phyloP scores from a whole-genome alignment of 2,888 invertebrate genomes.

The Drosophila paramelanica region DNA sequence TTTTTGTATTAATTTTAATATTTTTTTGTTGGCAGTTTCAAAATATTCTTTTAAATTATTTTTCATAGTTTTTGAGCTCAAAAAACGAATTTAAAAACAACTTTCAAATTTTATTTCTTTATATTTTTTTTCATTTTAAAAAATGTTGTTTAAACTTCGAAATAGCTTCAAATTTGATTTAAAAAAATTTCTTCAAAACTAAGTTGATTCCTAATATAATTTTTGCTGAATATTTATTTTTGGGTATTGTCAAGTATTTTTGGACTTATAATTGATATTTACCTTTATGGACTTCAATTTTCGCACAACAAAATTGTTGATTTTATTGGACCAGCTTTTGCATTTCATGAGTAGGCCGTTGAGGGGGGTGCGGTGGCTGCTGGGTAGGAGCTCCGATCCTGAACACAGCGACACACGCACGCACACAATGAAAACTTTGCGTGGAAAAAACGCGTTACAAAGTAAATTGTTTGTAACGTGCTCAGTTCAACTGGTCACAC shows the following conservation, averaged over 20 bases:
- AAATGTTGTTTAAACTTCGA: too few relatives aligned
- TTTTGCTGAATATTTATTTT: neutral
- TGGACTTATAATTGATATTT: constrained; percentile 44
- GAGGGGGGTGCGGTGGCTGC: constrained; percentile 25
- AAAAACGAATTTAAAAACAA: too few relatives aligned
- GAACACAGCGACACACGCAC: constrained; percentile 25
- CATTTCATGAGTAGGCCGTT: constrained; percentile 84
- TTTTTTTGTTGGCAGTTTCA: too few relatives aligned
- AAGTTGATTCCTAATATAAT: neutral
- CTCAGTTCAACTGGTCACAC: constrained; percentile 20
- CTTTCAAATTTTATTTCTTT: too few relatives aligned
- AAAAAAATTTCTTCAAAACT: too few relatives aligned
- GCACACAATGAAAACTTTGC: neutral
- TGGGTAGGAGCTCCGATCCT: constrained; percentile 30
- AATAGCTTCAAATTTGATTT: too few relatives aligned
- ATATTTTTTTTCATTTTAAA: too few relatives aligned
- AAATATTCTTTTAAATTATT: neutral
- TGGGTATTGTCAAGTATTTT: neutral
- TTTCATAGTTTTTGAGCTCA: too few relatives aligned
- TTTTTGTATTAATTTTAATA: too few relatives aligned
- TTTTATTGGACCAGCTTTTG: constrained; percentile 85
- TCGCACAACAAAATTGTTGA: constrained; percentile 85
- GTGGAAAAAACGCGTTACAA: constrained; percentile 27
- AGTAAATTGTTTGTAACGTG: constrained; percentile 21
- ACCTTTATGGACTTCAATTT: constrained; percentile 84